These are phyloP conservation scores for Entomobrya multifasciata DNA, from an alignment of 2,888 invertebrate species.

Conservation along the genomic window DNA sequence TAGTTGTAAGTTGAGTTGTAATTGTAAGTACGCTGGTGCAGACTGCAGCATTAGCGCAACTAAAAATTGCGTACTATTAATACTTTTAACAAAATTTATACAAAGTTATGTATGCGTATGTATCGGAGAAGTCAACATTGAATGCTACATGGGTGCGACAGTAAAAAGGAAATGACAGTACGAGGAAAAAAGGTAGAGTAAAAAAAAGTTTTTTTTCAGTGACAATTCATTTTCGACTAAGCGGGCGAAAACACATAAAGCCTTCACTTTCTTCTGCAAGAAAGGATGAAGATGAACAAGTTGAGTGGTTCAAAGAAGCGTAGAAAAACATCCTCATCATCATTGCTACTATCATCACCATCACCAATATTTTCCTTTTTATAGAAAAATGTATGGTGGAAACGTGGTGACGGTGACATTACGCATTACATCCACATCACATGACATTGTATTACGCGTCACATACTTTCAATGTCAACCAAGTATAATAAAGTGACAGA, in stretches of 20 bases:
- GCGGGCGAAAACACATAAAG: neutral
- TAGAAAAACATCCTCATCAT: neutral
- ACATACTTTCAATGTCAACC: conserved; percentile 59
- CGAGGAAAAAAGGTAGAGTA: too few relatives aligned
- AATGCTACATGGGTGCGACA: too few relatives aligned
- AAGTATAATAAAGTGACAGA: conserved; percentile 33
- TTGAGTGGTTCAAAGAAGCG: neutral
- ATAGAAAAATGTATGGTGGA: neutral
- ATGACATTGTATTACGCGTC: conserved; percentile 44
- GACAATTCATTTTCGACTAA: too few relatives aligned
- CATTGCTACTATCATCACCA: neutral
- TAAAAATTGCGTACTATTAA: too few relatives aligned
- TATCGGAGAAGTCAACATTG: too few relatives aligned
- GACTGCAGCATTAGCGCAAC: too few relatives aligned
- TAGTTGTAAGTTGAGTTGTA: too few relatives aligned
- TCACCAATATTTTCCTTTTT: conserved; percentile 18
- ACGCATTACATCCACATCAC: conserved; percentile 46
- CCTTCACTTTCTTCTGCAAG: conserved; percentile 14
- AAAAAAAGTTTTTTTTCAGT: too few relatives aligned
- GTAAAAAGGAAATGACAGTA: too few relatives aligned
- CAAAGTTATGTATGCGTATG: too few relatives aligned
- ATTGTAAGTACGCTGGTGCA: too few relatives aligned
- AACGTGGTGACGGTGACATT: conserved; percentile 38
- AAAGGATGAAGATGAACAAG: neutral
- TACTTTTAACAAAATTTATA: too few relatives aligned